Conservation (phyloP, 2,888 invertebrate species). For the Heliconius charithonia region DNA sequence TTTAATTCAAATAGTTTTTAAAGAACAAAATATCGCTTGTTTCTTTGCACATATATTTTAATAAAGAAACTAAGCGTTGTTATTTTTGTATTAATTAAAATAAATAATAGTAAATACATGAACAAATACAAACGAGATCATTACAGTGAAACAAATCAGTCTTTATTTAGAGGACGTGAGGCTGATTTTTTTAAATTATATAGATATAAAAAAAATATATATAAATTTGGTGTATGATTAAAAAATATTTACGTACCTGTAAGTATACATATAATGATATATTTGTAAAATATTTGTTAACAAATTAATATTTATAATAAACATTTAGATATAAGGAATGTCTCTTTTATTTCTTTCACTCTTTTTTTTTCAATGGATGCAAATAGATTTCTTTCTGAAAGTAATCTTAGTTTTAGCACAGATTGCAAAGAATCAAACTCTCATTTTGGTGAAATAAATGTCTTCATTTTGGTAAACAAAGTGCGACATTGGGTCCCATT, state of each 20-base stretch:
- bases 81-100: conserved; percentile 15
- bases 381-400: too few species aligned
- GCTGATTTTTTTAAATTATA: conserved; percentile 53
- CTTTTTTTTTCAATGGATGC: not conserved
- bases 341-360: conserved; percentile 42
- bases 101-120: not conserved
- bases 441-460: too few species aligned
- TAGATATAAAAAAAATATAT: not conserved
- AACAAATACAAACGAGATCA: conserved; percentile 24
- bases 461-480: too few species aligned
- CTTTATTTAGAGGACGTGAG: conserved; percentile 70
- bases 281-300: conserved; percentile 35
- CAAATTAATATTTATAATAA: conserved; percentile 46
- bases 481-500: too few species aligned
- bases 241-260: conserved; percentile 33
- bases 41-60: conserved; percentile 29
- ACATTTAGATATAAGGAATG: conserved; percentile 47
- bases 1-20: conserved; percentile 12
- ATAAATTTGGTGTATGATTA: not conserved
- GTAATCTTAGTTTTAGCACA: too few species aligned
- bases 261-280: conserved; percentile 33
- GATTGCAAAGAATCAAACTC: too few species aligned
- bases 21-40: conserved; percentile 4
- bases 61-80: conserved; percentile 14
- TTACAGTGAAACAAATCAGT: conserved; percentile 54